These are phyloP conservation scores for Muscidifurax raptorellus DNA, from an alignment of 1,140 invertebrate species.

Conservation along the genomic window DNA sequence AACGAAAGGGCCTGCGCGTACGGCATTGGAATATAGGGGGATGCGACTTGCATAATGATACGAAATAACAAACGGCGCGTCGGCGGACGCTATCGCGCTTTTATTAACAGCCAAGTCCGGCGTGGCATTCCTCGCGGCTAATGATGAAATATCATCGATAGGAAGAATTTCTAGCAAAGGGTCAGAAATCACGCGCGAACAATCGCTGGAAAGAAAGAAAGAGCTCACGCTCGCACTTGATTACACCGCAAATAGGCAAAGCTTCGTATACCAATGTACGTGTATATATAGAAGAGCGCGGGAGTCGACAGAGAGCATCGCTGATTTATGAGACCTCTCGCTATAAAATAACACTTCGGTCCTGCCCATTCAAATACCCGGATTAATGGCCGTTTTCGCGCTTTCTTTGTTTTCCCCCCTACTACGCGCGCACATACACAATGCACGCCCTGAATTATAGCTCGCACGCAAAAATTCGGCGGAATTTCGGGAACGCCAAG, in stretches of 20 bases:
- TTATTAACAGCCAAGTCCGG: neutral
- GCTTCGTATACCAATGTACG: neutral
- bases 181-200: neutral
- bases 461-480: slow-evolving; percentile 13
- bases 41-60: neutral
- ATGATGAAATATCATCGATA: slow-evolving; percentile 28
- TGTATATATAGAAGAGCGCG: neutral
- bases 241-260: neutral
- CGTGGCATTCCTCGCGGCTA: neutral
- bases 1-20: neutral
- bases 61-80: neutral
- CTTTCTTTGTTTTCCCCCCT: slow-evolving; percentile 27
- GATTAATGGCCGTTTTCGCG: slow-evolving; percentile 40
- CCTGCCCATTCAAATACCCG: slow-evolving; percentile 22
- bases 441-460: slow-evolving; percentile 7
- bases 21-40: too few species aligned
- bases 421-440: neutral
- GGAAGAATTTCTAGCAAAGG: neutral
- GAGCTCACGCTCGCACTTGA: neutral
- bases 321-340: slow-evolving; percentile 21
- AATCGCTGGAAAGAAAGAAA: neutral
- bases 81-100: neutral
- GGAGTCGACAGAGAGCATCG: neutral
- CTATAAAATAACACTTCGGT: slow-evolving; percentile 41
- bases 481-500: slow-evolving; percentile 28